phyloP scores from a whole-genome alignment of 2,888 invertebrate species.

The Drosophila kanekoi region DNA sequence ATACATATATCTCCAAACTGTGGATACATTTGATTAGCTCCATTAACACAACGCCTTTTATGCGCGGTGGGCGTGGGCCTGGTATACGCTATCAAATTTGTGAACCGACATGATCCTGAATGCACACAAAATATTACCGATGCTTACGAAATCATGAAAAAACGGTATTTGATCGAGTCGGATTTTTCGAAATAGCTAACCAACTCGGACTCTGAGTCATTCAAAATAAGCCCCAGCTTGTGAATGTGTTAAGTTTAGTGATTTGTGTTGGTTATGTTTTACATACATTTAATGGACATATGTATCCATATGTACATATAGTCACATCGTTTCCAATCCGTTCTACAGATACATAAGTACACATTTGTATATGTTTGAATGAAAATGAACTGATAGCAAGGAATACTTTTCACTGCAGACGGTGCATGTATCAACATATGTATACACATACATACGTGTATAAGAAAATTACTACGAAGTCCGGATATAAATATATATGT shows the following conservation, averaged over 20 bases:
- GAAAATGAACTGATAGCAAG: not conserved
- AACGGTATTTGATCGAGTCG: not conserved
- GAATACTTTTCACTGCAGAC: not conserved
- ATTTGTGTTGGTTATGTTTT: not conserved
- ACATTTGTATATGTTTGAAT: not conserved
- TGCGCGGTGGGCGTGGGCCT: constrained; percentile 20
- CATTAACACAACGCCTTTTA: not conserved
- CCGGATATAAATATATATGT: too few relatives aligned
- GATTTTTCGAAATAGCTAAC: not conserved
- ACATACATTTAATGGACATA: not conserved
- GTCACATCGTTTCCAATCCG: not conserved
- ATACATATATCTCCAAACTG: not conserved
- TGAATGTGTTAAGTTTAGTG: not conserved
- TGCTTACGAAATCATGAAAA: not conserved
- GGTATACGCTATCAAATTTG: not conserved
- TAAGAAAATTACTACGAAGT: too few relatives aligned
- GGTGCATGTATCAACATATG: not conserved
- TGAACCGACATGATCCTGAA: not conserved
- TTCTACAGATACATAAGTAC: not conserved
- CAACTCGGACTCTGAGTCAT: not conserved
- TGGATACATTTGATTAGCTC: not conserved
- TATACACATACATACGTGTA: not conserved
- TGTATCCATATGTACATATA: not conserved
- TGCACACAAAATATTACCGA: not conserved
- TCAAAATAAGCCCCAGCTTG: too few relatives aligned